phyloP scores from a whole-genome alignment of 1,140 invertebrate genomes.

The Hesperophylax magnus region DNA sequence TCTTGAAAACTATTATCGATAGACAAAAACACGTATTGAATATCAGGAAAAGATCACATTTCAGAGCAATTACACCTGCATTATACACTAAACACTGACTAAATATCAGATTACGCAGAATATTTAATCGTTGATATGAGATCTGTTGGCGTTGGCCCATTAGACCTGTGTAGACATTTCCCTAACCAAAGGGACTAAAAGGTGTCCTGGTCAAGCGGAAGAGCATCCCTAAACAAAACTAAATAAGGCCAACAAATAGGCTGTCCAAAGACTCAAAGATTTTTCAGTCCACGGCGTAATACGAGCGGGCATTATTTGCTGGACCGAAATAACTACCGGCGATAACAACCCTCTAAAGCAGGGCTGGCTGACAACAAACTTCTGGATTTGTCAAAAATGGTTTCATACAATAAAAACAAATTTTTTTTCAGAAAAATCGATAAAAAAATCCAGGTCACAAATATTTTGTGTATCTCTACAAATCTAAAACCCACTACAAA shows the following conservation, averaged over 20 bases:
- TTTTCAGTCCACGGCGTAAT: conserved; percentile 37
- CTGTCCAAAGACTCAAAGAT: background rate
- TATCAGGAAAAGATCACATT: conserved; percentile 24
- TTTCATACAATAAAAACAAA: background rate
- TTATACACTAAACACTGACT: background rate
- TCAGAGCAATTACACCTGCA: conserved; percentile 33
- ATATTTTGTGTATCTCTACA: too few species aligned
- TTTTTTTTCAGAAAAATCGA: too few species aligned
- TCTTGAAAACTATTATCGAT: background rate
- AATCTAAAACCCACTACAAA: too few species aligned
- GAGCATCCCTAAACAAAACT: conserved; percentile 5
- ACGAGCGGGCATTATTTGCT: conserved; percentile 50
- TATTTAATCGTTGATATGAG: conserved; percentile 11
- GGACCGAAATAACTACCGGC: conserved; percentile 52
- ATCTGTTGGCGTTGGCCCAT: conserved; percentile 27
- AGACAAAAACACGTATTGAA: background rate
- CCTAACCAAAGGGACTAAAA: background rate
- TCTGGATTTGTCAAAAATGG: background rate
- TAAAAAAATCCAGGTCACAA: too few species aligned
- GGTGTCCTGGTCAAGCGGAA: conserved; percentile 17
- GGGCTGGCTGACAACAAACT: background rate
- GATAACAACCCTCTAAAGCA: conserved; percentile 2
- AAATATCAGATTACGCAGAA: conserved; percentile 33
- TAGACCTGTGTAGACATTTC: conserved; percentile 6
- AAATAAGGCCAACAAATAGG: background rate